A percentile compares a stretch with the other conserved stretches of the same genome.
These are phyloP conservation scores for Psilopogon haemacephalus DNA, from an alignment of 2,113 vertebrate species.

Conservation along the genomic window DNA sequence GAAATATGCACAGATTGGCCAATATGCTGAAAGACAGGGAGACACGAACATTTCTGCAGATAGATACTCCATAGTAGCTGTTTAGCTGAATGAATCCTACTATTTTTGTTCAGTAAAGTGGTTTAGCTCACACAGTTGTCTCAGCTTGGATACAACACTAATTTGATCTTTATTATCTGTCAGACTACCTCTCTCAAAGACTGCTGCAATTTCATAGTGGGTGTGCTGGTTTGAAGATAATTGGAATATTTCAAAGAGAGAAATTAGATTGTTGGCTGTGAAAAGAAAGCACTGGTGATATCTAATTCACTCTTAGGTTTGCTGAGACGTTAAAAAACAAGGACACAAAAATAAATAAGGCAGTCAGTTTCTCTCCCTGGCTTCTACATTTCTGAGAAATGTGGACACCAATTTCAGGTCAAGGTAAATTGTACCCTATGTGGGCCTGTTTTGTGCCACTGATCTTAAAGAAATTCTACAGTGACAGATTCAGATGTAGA, in stretches of 20 bases:
- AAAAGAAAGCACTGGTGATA: no score
- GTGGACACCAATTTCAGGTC: neutral
- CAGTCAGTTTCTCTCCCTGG: no score
- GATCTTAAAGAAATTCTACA: neutral
- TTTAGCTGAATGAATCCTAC: neutral
- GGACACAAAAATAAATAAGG: no score
- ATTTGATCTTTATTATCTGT: neutral
- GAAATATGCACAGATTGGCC: neutral
- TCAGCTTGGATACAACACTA: neutral
- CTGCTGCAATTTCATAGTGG: neutral
- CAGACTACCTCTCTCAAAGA: neutral
- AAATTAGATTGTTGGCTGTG: no score
- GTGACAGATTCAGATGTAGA: neutral
- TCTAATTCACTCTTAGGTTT: no score
- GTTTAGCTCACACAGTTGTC: neutral
- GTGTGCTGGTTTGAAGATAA: no score
- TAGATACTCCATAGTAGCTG: neutral
- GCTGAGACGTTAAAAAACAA: no score
- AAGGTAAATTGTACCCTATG: neutral
- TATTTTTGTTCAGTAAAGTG: neutral
- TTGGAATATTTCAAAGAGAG: no score
- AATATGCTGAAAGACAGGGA: neutral
- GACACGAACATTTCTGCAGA: neutral
- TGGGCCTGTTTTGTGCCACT: neutral
- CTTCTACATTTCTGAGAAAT: no score